Base-by-base conservation (phyloP, 2,113 vertebrate species). In the Gambusia affinis region DNA sequence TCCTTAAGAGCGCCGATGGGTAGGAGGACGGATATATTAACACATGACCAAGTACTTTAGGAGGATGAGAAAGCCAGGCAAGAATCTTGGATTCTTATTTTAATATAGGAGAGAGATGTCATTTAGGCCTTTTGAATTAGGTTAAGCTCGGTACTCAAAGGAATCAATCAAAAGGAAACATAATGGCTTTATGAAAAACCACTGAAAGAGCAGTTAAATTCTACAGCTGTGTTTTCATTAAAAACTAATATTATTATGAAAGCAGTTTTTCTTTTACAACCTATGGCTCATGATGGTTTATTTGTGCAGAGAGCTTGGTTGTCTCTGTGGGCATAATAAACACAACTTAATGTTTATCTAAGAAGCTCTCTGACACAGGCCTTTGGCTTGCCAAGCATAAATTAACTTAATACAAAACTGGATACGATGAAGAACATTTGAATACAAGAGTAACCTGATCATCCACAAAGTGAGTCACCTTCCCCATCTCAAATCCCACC, bases 51-150 rank as follows among this genome's bases (percentile, higher is more conserved):
- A 79, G 82, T 75, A 76, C 80, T 88, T 88, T 84, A 74, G 88
- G 75, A 86, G 85, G 87, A 88, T 77, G 83, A 82, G 72, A 75
- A 87, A 84, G 87, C 79, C 69, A 63, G 72, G 76, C 67, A 69
- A 78, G 81, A 73, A 89, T 89, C 75, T 79, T 76, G 83, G 79
- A 87, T 93, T 83, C 88, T 90, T 92, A 89, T 87, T 93, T 88
- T 80, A 83, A 76, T 83, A 78, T 63, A 64, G 79, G 80, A 92
- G 67, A 82, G 84, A 89, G 83, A 87, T 82, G 84, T 86, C 73
- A n/a, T 88, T 79, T 72, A 64, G 65, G 79, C 76, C 82, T 87
- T 91, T 78, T 87, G 76, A 88, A 88, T 87, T 79, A 85, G 82
- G 85, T 90, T 88, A 90, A 89, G 87, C 82, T 81, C 30, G 2